Percentiles rank a stretch among this genome's conserved stretches.
phyloP scores from a whole-genome alignment of 2,888 invertebrate genomes.

The Prionchulus punctatus region DNA sequence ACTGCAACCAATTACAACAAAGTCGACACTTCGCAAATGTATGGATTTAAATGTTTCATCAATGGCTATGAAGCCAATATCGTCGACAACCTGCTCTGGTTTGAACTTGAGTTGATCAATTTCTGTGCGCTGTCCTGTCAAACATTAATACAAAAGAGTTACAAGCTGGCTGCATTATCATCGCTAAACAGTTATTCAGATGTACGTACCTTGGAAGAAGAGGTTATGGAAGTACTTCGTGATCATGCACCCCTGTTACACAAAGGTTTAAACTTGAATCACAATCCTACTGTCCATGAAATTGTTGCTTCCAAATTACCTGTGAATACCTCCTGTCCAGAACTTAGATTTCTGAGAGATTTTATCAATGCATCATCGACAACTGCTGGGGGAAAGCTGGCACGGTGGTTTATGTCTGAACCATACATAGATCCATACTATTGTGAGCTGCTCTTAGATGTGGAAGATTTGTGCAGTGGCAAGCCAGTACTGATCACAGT shows the following conservation, averaged over 20 bases:
- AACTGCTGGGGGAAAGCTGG: constrained; percentile 73
- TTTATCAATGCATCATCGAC: constrained; percentile 70
- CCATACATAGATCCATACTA: constrained; percentile 54
- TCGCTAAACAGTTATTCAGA: background rate
- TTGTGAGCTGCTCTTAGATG: constrained; percentile 54
- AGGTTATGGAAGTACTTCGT: background rate
- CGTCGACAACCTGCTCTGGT: constrained; percentile 45
- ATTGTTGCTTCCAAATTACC: constrained; percentile 65
- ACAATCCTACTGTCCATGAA: constrained; percentile 69
- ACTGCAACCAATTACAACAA: constrained; percentile 85
- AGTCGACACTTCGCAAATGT: constrained; percentile 63
- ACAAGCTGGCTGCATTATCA: constrained; percentile 37
- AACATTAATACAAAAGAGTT: constrained; percentile 57
- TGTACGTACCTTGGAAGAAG: background rate
- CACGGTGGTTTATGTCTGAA: constrained; percentile 84
- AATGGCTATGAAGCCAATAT: constrained; percentile 45
- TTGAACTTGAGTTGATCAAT: constrained; percentile 76
- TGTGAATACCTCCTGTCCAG: constrained; percentile 52
- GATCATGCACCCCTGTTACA: constrained; percentile 49
- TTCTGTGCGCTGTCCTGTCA: constrained; percentile 79
- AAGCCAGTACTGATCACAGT: constrained; percentile 68
- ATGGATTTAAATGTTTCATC: constrained; percentile 68
- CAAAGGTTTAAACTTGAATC: constrained; percentile 71
- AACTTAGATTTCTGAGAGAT: constrained; percentile 75
- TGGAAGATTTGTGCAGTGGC: constrained; percentile 50